phyloP scores from a whole-genome alignment of 2,888 invertebrate genomes.

The Xestia c-nigrum region DNA sequence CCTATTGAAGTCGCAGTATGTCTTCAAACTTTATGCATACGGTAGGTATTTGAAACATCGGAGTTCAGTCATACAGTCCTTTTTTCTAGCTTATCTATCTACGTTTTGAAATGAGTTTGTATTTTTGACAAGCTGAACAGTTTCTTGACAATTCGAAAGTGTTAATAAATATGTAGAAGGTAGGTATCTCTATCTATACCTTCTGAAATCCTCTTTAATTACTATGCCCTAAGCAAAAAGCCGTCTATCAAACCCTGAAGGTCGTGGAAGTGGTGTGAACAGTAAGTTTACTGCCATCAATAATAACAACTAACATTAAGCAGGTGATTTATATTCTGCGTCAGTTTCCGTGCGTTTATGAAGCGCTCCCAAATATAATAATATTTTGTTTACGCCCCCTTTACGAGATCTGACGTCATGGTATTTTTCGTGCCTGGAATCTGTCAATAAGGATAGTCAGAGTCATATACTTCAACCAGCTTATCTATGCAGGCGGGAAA shows the following conservation, averaged over 20 bases:
- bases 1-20: no score
- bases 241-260: conserved; percentile 21
- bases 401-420: conserved; percentile 31
- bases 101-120: no score
- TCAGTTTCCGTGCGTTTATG: conserved; percentile 2
- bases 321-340: conserved; percentile 58
- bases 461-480: not conserved
- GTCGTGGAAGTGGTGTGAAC: conserved; percentile 7
- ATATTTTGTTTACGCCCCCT: conserved; percentile 34
- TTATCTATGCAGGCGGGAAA: no score
- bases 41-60: no score
- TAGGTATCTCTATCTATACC: not conserved
- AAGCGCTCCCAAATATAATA: conserved; percentile 42
- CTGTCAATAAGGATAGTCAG: not conserved
- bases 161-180: no score
- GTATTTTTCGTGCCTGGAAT: conserved; percentile 1
- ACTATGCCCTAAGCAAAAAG: not conserved
- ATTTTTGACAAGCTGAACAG: no score
- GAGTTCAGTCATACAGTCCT: no score
- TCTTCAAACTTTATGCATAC: no score
- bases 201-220: not conserved
- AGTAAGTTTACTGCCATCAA: conserved; percentile 13
- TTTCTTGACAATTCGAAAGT: no score
- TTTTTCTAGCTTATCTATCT: no score
- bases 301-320: conserved; percentile 16